Conservation (phyloP, 2,797 vertebrate species). For the Acipenser transmontanus region DNA sequence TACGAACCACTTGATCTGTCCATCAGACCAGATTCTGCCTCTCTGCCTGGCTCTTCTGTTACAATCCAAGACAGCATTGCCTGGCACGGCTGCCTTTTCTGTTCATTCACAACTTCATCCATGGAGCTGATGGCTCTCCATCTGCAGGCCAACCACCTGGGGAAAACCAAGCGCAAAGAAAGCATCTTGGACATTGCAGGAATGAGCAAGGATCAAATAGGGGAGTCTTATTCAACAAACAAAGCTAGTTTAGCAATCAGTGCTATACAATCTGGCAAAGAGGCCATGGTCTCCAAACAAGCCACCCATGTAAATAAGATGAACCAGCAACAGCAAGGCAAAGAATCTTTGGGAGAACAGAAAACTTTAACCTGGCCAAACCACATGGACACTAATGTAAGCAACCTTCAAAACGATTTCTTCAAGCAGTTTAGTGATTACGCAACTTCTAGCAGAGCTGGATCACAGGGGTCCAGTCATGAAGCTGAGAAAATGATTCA, state of each 20-base stretch:
- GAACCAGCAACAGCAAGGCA: conserved; percentile 54
- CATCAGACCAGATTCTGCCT: conserved; percentile 77
- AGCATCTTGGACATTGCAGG: conserved; percentile 42
- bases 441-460: conserved; percentile 56
- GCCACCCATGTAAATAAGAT: conserved; percentile 53
- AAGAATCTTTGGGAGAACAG: conserved; percentile 62
- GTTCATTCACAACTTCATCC: conserved; percentile 92
- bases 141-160: conserved; percentile 91
- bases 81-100: conserved; percentile 95
- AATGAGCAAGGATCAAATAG: conserved; percentile 69
- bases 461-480: conserved; percentile 60
- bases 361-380: conserved; percentile 75
- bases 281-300: conserved; percentile 55
- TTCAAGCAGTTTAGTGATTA: conserved; percentile 88
- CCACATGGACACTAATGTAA: conserved; percentile 75
- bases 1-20: conserved; percentile 94
- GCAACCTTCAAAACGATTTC: conserved; percentile 84
- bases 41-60: conserved; percentile 82
- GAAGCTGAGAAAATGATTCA: conserved; percentile 61
- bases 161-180: conserved; percentile 74
- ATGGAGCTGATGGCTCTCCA: conserved; percentile 95
- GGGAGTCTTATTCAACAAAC: conserved; percentile 50
- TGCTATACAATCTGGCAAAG: conserved; percentile 52
- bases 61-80: conserved; percentile 91
- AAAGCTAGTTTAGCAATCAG: conserved; percentile 52